Evolutionary conservation across 2,113 vertebrate species (phyloP), one percentile per base, ranked within the genome.

Genomic region (Echinops telfairi): DNA sequence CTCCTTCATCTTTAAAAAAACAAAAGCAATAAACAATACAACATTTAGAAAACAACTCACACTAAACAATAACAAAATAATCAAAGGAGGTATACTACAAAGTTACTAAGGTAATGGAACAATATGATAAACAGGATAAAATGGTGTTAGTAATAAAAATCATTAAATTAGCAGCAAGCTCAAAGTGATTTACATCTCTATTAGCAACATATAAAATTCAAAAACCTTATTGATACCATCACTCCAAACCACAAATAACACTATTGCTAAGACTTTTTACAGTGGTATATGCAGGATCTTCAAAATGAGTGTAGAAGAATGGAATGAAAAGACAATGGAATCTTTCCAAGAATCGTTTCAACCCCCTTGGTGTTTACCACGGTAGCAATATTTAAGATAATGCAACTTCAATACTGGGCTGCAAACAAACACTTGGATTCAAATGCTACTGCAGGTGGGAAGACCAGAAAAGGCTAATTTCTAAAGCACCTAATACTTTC

Each of bases 41-140:
- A 14, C 47, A 81, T 77, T 95, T 94, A 90, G 31, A 87, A 80
- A 86, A 94, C 2, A 86, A 22, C 1, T 77, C 75, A 84, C 17
- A 62, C 29, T 78, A 87, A 94, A 90, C 78, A 81, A 77, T 40
- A 82, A 78, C 4, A 94, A 17, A 85, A 36, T 40, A 91, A 90
- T 83, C 92, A 58, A 91, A 36, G 12, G 53, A 6, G 22, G 6
- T 58, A 47, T 38, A 23, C 83, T 60, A 87, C 31, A 86, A 79
- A 20, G 31, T 83, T 92, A 90, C 20, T 31, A 73, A 86, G 36
- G 4, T 71, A 94, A 90, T 77, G 75, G 9, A 94, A 89, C 12
- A 64, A 29, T 6, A 91, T 20, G 22, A 71, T 29, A 22, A 77
- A 75, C 47, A 86, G 12, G 64, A 94, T 47, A n/a, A 90, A 90